Percentiles rank a stretch among this genome's conserved stretches.
phyloP scores from a whole-genome alignment of 2,797 vertebrate genomes.

The Cyclura pinguis region DNA sequence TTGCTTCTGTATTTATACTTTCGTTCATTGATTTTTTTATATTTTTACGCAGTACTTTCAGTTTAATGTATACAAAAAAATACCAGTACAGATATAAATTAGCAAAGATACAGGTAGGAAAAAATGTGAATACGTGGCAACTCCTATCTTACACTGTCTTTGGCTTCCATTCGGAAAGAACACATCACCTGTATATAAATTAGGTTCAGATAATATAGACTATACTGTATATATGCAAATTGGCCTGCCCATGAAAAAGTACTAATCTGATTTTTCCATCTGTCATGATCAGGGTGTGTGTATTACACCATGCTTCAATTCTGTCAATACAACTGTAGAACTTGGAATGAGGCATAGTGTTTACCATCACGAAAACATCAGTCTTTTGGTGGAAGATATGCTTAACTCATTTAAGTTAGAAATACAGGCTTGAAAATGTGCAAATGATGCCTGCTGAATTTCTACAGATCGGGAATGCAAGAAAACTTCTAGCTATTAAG shows the following conservation, averaged over 20 bases:
- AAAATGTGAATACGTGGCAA: neutral
- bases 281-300: neutral
- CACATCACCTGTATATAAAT: neutral
- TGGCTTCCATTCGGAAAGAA: neutral
- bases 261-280: neutral
- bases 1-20: neutral
- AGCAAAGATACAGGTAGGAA: neutral
- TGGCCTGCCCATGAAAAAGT: neutral
- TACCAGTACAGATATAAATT: neutral
- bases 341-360: neutral
- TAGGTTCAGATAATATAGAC: neutral
- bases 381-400: neutral
- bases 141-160: neutral
- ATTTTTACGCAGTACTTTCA: neutral
- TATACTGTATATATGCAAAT: neutral
- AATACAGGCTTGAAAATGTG: neutral
- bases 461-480: neutral
- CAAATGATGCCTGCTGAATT: neutral
- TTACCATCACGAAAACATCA: neutral
- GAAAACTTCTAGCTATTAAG: neutral
- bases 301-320: neutral
- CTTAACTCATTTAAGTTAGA: neutral
- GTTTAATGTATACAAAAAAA: neutral
- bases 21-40: neutral
- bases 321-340: neutral